Percentiles rank a stretch among this genome's conserved stretches.
These are phyloP conservation scores for Cheilinus undulatus DNA, from an alignment of 2,113 vertebrate genomes.

Conservation along the genomic window DNA sequence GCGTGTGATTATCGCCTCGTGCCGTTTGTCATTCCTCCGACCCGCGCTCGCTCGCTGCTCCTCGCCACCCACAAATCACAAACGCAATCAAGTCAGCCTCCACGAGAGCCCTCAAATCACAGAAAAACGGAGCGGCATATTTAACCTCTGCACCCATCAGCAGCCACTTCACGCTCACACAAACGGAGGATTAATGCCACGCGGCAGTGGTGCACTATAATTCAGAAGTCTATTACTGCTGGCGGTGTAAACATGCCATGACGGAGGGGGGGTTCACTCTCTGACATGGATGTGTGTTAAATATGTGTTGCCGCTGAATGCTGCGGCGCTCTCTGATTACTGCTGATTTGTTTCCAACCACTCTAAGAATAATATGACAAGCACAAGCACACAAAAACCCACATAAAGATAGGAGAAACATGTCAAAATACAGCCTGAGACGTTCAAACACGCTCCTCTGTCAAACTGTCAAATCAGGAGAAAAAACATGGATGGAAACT, in stretches of 20 bases:
- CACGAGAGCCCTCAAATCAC: conserved; percentile 80
- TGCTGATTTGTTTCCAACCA: conserved; percentile 70
- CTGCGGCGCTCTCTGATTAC: conserved; percentile 60
- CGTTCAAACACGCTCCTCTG: conserved; percentile 56
- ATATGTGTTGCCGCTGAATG: conserved; percentile 51
- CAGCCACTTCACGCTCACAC: conserved; percentile 49
- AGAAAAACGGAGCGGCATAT: conserved; percentile 63
- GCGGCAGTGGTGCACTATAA: conserved; percentile 65
- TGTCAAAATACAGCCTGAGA: conserved; percentile 55
- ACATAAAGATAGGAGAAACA: conserved; percentile 21
- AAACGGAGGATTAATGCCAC: conserved; percentile 43
- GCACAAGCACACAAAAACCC: conserved; percentile 7
- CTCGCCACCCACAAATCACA: conserved; percentile 74
- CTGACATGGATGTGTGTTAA: conserved; percentile 17
- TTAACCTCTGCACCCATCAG: conserved; percentile 78
- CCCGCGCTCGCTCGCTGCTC: conserved; percentile 20
- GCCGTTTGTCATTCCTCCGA: conserved; percentile 38
- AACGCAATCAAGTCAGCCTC: conserved; percentile 76
- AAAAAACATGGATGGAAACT: conserved; percentile 39
- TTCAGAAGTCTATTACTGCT: conserved; percentile 72
- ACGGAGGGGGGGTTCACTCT: conserved; percentile 3
- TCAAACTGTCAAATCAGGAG: conserved; percentile 63
- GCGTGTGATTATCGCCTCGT: conserved; percentile 36
- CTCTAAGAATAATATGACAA: conserved; percentile 39
- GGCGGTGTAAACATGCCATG: conserved; percentile 35